Evolutionary conservation across 2,888 invertebrate genomes (phyloP), one percentile per base, ranked within the genome.

Genomic region (Belgica antarctica): DNA sequence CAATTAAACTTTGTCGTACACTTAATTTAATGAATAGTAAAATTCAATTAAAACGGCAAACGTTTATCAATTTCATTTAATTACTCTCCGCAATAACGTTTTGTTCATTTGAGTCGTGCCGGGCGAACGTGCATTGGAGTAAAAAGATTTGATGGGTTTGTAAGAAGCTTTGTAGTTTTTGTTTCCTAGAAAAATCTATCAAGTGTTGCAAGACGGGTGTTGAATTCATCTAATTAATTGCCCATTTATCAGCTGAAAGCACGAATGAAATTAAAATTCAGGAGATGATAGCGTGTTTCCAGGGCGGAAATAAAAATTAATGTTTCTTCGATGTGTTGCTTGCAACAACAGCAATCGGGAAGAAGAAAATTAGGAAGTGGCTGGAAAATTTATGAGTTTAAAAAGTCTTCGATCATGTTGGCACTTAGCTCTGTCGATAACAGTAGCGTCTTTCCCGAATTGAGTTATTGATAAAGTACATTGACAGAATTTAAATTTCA

Each of bases 151-250:
- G 52, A 52, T 22, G 17, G 52, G 2, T 22, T 22, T 19, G 52
- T 41, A 52, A 52, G 52, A 52, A 52, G 52, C 52, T 52, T 52
- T 52, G 2, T n/a, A n/a, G 3, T 10, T n/a, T n/a, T 5, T 3
- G 41, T n/a, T 10, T 41, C 41, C 8, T 41, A 15, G n/a, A 41
- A n/a, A n/a, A 10, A 41, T 10, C 41, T 41, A 5, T 41, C 41
- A n/a, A n/a, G n/a, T n/a, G n/a, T n/a, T n/a, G 41, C 41, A 4
- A 2, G n/a, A 12, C 15, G n/a, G 12, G 41, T 41, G 41, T 12
- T 41, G 41, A 41, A n/a, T 5, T 41, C n/a, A 15, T 63, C 63
- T 63, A 63, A 63, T 63, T 63, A 63, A 63, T 25, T 22, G 63
- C 46, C 41, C 36, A 63, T 63, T 46, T 63, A 63, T 63, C 41